phyloP scores from a whole-genome alignment of 2,797 vertebrate genomes.

The Manis pentadactyla region DNA sequence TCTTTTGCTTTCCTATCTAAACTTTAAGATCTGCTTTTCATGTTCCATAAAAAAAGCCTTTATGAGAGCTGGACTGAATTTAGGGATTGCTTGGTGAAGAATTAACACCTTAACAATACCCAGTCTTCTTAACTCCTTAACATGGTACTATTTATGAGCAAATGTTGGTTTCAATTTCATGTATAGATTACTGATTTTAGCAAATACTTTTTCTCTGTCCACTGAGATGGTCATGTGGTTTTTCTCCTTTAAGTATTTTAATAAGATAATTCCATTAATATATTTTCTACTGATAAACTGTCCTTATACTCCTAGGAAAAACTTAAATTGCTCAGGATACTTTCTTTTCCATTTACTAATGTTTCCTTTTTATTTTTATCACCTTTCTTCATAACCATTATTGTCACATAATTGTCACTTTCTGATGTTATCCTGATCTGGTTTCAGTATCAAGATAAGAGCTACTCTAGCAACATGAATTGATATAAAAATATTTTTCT shows the following conservation, averaged over 20 bases:
- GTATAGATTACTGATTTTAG: neutral
- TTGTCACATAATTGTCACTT: neutral
- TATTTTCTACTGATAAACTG: neutral
- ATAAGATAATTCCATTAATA: neutral
- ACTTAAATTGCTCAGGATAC: neutral
- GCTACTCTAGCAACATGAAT: neutral
- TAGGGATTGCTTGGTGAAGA: neutral
- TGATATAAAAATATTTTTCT: neutral
- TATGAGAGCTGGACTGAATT: neutral
- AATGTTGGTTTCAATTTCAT: neutral
- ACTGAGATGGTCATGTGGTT: neutral
- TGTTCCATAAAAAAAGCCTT: neutral
- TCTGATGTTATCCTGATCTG: neutral
- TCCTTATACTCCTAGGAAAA: constrained; percentile 5
- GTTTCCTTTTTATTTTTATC: constrained; percentile 37
- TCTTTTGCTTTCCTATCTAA: neutral
- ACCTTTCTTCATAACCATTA: neutral
- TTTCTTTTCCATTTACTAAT: neutral
- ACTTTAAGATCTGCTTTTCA: neutral
- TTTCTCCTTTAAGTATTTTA: constrained; percentile 1
- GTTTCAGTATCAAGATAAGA: neutral
- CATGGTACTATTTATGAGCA: neutral
- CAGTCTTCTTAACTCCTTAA: neutral
- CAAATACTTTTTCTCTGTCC: neutral
- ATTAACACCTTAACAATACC: neutral